These are phyloP conservation scores for Sphaeramia orbicularis DNA, from an alignment of 2,797 vertebrate species.

Conservation along the genomic window DNA sequence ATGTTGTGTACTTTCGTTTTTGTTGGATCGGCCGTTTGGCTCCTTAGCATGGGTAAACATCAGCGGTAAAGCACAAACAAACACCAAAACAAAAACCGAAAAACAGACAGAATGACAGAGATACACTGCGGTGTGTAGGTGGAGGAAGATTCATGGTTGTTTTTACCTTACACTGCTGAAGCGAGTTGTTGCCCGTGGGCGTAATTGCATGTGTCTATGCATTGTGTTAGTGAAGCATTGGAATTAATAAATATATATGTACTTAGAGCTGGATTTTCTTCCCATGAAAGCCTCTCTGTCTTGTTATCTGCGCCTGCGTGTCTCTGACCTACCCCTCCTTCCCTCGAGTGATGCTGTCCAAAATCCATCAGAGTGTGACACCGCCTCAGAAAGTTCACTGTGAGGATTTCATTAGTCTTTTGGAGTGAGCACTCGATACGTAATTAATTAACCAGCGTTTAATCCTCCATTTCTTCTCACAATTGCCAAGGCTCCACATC, in stretches of 20 bases:
- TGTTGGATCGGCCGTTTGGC: conserved; percentile 14
- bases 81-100: neutral
- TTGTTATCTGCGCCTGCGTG: conserved; percentile 22
- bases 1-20: conserved; percentile 13
- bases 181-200: neutral
- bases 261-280: neutral
- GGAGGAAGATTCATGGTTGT: conserved; percentile 12
- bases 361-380: conserved; percentile 49
- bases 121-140: conserved; percentile 18
- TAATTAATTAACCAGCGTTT: conserved; percentile 81
- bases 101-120: conserved; percentile 5
- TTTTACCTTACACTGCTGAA: conserved; percentile 4
- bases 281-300: conserved; percentile 23
- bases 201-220: conserved; percentile 7
- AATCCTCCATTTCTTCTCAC: conserved; percentile 77
- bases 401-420: conserved; percentile 69
- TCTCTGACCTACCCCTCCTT: neutral
- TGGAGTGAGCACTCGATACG: conserved; percentile 74
- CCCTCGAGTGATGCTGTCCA: conserved; percentile 17
- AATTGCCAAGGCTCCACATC: conserved; percentile 73
- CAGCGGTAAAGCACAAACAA: conserved; percentile 25
- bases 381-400: conserved; percentile 55
- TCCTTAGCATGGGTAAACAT: conserved; percentile 36
- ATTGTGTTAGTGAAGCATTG: neutral
- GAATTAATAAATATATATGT: neutral